These are phyloP conservation scores for Drosophila asahinai DNA, from an alignment of 1,140 invertebrate species.

Conservation along the genomic window DNA sequence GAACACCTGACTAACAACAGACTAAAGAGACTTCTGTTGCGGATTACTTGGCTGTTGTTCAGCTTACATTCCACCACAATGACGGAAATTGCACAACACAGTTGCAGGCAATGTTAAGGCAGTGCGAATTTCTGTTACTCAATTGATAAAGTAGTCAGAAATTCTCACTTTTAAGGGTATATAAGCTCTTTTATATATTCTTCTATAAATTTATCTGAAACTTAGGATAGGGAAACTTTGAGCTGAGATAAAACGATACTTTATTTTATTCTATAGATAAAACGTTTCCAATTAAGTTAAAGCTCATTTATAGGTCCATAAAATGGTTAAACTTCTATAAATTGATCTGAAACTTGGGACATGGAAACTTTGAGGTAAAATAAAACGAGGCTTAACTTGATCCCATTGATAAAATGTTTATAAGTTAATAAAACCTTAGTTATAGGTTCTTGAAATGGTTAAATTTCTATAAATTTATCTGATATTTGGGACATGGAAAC, in stretches of 20 bases:
- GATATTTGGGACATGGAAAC: too few relatives aligned
- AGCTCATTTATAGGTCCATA: neutral
- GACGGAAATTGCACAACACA: slow-evolving; percentile 30
- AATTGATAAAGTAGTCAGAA: neutral
- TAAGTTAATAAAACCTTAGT: too few relatives aligned
- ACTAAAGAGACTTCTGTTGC: slow-evolving; percentile 21
- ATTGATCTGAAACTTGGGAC: neutral
- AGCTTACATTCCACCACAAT: slow-evolving; percentile 15
- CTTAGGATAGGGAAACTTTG: too few relatives aligned
- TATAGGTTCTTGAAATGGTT: too few relatives aligned
- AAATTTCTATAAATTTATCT: neutral
- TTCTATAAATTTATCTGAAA: neutral
- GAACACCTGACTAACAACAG: slow-evolving; percentile 27
- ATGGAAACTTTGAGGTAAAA: neutral
- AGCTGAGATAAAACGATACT: too few relatives aligned
- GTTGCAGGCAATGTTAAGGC: slow-evolving; percentile 9
- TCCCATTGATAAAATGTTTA: too few relatives aligned
- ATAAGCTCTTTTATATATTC: neutral
- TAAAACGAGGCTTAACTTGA: neutral
- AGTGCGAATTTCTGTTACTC: slow-evolving; percentile 17
- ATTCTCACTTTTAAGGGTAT: neutral
- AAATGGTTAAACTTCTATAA: neutral
- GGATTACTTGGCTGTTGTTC: slow-evolving; percentile 27
- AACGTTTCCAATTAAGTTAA: neutral
- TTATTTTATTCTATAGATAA: neutral